phyloP scores from a whole-genome alignment of 2,113 vertebrate species.

The Eulemur rufifrons region DNA sequence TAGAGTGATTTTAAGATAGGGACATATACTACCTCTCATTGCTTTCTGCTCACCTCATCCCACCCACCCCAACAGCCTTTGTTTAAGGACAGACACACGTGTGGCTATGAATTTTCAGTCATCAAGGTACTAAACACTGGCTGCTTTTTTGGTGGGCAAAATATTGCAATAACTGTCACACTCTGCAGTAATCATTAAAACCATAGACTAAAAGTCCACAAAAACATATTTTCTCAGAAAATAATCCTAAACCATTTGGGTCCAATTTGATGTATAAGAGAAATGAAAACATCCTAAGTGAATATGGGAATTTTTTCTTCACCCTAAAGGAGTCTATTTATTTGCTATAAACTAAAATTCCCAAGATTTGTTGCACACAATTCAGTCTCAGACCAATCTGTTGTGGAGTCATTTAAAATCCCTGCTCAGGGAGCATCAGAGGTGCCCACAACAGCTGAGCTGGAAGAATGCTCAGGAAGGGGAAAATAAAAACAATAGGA shows the following conservation, averaged over 20 bases:
- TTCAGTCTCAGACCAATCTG: constrained; percentile 61
- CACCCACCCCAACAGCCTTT: not conserved
- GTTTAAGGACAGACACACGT: not conserved
- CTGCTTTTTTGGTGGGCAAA: constrained; percentile 28
- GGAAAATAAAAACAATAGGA: constrained; percentile 71
- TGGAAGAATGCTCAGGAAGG: constrained; percentile 64
- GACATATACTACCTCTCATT: not conserved
- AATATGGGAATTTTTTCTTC: not conserved
- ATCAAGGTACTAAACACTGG: not conserved
- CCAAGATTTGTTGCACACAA: constrained; percentile 29
- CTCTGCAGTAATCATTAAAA: not conserved
- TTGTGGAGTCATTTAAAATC: constrained; percentile 58
- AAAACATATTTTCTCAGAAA: constrained; percentile 22
- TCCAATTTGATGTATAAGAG: constrained; percentile 7
- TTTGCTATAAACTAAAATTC: constrained; percentile 47
- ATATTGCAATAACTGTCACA: constrained; percentile 6
- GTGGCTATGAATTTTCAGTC: not conserved
- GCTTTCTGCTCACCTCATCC: not conserved
- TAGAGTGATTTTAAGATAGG: not conserved
- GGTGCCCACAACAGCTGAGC: constrained; percentile 38
- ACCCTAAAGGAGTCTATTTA: constrained; percentile 18
- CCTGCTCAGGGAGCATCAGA: constrained; percentile 40
- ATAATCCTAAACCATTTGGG: constrained; percentile 28
- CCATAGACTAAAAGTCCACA: not conserved
- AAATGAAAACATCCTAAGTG: constrained; percentile 48